Conservation (phyloP, 2,797 vertebrate species). For the Syngnathus acus region DNA sequence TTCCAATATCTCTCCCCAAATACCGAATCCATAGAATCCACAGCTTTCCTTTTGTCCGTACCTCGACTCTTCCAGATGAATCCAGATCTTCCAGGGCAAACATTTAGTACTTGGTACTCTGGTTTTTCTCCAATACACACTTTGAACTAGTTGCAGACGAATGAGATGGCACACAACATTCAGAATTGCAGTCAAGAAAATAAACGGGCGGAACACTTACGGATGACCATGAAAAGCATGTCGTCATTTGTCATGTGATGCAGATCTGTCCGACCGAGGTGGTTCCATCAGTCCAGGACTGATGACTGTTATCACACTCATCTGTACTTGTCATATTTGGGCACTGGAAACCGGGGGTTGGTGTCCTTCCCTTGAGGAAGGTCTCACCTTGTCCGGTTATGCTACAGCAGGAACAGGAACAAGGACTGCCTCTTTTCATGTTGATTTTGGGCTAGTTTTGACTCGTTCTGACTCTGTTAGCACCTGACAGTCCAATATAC, state of each 20-base stretch:
- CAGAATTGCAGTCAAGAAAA: not conserved
- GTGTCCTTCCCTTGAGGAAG: not conserved
- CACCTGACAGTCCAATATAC: not conserved
- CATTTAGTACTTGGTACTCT: not conserved
- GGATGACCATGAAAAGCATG: not conserved
- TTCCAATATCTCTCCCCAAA: not conserved
- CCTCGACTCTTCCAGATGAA: not conserved
- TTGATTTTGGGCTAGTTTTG: not conserved
- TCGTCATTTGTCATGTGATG: not conserved
- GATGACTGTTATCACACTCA: constrained; percentile 1
- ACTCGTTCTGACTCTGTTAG: not conserved
- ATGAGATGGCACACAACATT: not conserved
- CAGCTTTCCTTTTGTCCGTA: not conserved
- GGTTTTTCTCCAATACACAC: not conserved
- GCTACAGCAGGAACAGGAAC: not conserved
- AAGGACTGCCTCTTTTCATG: not conserved
- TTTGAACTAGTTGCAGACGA: not conserved
- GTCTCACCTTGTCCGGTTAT: not conserved
- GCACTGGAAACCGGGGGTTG: not conserved
- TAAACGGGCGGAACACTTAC: not conserved
- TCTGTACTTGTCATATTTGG: constrained; percentile 6
- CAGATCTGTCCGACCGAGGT: not conserved
- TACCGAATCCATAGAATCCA: not conserved
- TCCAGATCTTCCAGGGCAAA: too few relatives aligned
- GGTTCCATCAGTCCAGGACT: not conserved